Percentiles rank a stretch among this genome's conserved stretches.
phyloP scores from a whole-genome alignment of 2,113 vertebrate genomes.

The Mobula birostris region DNA sequence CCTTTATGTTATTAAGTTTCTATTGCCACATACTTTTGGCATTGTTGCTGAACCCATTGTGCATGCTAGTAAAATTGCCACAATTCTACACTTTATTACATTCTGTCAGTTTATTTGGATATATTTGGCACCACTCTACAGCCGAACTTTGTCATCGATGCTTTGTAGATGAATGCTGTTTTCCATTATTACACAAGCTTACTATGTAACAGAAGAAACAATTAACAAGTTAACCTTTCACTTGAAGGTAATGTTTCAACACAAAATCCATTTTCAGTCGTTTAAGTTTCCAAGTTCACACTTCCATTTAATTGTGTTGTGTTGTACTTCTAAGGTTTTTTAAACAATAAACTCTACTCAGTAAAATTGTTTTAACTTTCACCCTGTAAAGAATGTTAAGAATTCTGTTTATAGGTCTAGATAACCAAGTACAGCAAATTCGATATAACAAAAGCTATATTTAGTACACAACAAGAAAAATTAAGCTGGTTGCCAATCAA shows the following conservation, averaged over 20 bases:
- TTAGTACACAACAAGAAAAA: not conserved
- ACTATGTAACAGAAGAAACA: not conserved
- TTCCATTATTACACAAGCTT: not conserved
- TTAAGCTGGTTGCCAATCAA: not conserved
- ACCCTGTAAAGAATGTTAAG: not conserved
- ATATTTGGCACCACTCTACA: not conserved
- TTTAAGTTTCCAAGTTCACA: not conserved
- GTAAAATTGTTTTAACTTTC: not conserved
- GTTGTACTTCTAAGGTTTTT: not conserved
- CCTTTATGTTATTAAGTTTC: no score
- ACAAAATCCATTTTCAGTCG: not conserved
- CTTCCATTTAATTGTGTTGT: not conserved
- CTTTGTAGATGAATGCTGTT: not conserved
- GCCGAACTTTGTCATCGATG: not conserved
- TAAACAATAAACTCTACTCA: not conserved
- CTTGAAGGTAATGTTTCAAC: not conserved
- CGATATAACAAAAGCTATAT: not conserved
- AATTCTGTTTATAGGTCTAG: not conserved
- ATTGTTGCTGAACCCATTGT: not conserved
- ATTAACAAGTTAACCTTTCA: not conserved
- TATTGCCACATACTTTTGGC: not conserved
- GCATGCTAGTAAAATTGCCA: not conserved
- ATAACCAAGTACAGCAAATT: not conserved
- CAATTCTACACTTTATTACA: not conserved
- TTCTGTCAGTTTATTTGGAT: not conserved